phyloP scores from a whole-genome alignment of 2,113 vertebrate species.

The Laticauda colubrina region DNA sequence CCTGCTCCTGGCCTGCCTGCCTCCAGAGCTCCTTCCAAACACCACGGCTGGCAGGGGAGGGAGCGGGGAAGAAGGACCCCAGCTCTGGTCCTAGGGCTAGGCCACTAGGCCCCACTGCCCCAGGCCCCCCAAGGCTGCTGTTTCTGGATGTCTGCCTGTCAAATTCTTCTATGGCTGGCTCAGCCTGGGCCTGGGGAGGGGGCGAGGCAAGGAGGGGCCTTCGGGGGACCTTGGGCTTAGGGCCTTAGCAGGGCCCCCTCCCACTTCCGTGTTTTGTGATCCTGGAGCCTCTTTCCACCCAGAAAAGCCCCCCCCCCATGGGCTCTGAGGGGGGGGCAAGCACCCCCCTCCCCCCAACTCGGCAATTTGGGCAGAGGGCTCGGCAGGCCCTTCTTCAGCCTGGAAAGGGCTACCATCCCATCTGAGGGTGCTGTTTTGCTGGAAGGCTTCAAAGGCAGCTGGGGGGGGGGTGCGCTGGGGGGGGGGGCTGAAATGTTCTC shows the following conservation, averaged over 20 bases:
- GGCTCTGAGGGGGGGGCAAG: neutral
- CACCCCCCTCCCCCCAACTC: neutral
- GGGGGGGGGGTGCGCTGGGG: no score
- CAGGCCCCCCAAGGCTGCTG: accelerated
- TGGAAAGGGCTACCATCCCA: accelerated
- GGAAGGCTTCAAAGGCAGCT: neutral
- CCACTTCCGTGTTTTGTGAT: neutral
- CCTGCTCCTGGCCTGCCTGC: no score
- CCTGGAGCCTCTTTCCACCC: neutral
- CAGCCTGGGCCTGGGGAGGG: no score
- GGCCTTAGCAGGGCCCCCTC: accelerated
- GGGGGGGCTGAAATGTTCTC: no score
- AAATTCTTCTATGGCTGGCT: accelerated
- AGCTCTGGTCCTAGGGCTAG: neutral
- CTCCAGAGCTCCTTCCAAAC: neutral
- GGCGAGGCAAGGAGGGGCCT: no score
- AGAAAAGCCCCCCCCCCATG: neutral
- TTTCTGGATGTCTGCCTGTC: accelerated
- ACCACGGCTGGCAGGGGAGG: neutral
- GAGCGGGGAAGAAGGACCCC: neutral
- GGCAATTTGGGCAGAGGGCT: neutral
- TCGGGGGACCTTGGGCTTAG: neutral
- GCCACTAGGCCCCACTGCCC: neutral
- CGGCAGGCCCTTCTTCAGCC: neutral
- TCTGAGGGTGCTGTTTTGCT: neutral